phyloP scores from a whole-genome alignment of 2,113 vertebrate genomes.

The Myocastor coypus region DNA sequence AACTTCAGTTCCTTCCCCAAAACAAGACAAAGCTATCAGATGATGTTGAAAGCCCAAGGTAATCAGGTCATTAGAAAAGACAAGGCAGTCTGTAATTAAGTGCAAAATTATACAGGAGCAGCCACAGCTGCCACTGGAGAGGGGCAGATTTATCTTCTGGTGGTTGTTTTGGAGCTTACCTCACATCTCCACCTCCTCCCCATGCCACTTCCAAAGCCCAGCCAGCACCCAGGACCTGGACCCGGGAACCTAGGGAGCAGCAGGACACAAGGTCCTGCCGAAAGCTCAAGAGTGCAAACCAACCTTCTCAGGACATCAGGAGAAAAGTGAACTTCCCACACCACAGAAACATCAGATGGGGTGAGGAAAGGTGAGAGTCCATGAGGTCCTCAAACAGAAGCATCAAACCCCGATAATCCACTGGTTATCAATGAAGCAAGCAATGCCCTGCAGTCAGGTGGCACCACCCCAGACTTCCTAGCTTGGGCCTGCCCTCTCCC shows the following conservation, averaged over 20 bases:
- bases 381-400: neutral
- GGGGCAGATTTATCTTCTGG: neutral
- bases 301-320: neutral
- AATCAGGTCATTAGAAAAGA: constrained; percentile 42
- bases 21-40: neutral
- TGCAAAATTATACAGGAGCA: neutral
- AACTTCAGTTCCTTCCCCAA: constrained; percentile 52
- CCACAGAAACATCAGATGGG: neutral
- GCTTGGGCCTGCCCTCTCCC: neutral
- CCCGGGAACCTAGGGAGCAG: too few relatives aligned
- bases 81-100: constrained; percentile 8
- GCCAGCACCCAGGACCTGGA: neutral
- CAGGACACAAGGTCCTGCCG: neutral
- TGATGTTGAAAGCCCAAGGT: neutral
- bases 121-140: neutral
- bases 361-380: neutral
- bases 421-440: neutral
- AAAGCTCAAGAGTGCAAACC: accelerated
- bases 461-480: neutral
- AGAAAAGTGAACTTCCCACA: neutral
- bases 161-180: neutral
- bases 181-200: neutral
- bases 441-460: neutral
- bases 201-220: neutral
- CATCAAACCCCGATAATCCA: neutral